phyloP scores from a whole-genome alignment of 2,113 vertebrate genomes.

The Ailuropoda melanoleuca region DNA sequence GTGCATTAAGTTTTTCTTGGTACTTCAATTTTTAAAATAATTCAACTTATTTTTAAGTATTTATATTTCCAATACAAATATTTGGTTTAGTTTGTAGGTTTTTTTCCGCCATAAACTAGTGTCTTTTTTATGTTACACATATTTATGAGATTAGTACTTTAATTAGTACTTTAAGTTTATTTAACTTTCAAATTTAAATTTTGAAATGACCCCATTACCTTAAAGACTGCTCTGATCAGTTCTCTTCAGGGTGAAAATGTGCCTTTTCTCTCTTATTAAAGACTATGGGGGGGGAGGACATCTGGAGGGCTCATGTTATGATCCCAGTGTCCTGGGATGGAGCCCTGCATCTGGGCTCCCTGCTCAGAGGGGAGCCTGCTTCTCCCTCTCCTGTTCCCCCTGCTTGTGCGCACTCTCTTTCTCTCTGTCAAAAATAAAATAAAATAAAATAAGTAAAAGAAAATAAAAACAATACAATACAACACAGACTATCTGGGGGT shows the following conservation, averaged over 20 bases:
- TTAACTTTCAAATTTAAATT: background rate
- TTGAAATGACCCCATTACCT: background rate
- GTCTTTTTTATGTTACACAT: background rate
- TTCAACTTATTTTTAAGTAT: background rate
- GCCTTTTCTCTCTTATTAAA: background rate
- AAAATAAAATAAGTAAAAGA: too few species aligned
- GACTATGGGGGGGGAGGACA: background rate
- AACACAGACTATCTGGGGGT: too few species aligned
- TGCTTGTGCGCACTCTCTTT: too few species aligned
- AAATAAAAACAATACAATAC: too few species aligned
- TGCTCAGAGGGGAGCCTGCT: too few species aligned
- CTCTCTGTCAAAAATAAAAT: too few species aligned
- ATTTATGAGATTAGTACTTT: background rate
- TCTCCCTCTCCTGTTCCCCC: too few species aligned
- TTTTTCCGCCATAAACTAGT: background rate
- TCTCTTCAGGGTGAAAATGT: background rate
- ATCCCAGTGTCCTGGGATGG: too few species aligned
- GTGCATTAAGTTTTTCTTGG: background rate
- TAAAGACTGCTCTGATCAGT: background rate
- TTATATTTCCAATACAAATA: background rate
- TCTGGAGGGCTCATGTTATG: too few species aligned
- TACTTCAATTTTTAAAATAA: background rate
- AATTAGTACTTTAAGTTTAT: background rate
- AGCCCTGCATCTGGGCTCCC: too few species aligned
- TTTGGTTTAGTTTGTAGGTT: background rate